phyloP scores from a whole-genome alignment of 2,797 vertebrate species.

The Buceros bicornis region DNA sequence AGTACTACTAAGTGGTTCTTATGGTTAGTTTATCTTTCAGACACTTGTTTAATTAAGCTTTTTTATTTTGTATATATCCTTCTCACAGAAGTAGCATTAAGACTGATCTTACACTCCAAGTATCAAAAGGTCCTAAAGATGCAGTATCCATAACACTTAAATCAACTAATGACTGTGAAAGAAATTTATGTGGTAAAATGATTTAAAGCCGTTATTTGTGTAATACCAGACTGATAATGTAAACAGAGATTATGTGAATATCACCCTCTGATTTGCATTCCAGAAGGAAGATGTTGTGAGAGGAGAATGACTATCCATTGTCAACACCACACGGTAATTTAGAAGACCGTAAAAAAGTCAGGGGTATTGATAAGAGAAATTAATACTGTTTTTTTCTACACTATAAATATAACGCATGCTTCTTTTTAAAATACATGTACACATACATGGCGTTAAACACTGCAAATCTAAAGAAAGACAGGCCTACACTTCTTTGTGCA shows the following conservation, averaged over 20 bases:
- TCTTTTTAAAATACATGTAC: not conserved
- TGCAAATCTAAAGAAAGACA: not conserved
- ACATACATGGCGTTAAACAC: not conserved
- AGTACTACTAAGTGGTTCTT: not conserved
- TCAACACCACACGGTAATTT: not conserved
- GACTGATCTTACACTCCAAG: not conserved
- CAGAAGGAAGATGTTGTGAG: not conserved
- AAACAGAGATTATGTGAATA: not conserved
- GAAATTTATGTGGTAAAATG: fast-evolving
- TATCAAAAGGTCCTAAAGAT: not conserved
- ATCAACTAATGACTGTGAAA: not conserved
- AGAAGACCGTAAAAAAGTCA: not conserved
- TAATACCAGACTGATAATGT: not conserved
- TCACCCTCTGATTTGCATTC: not conserved
- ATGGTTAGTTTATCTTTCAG: not conserved
- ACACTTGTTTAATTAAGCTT: not conserved
- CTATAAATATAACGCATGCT: fast-evolving
- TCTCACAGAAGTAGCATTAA: not conserved
- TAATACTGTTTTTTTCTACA: not conserved
- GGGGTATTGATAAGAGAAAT: not conserved
- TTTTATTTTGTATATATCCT: not conserved
- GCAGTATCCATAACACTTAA: not conserved
- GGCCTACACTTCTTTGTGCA: not conserved
- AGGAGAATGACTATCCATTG: not conserved
- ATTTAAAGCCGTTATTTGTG: not conserved